A percentile compares a stretch with the other conserved stretches of the same genome.
Conservation (phyloP, 2,797 vertebrate species). For the Sphenopsis melanotis region DNA sequence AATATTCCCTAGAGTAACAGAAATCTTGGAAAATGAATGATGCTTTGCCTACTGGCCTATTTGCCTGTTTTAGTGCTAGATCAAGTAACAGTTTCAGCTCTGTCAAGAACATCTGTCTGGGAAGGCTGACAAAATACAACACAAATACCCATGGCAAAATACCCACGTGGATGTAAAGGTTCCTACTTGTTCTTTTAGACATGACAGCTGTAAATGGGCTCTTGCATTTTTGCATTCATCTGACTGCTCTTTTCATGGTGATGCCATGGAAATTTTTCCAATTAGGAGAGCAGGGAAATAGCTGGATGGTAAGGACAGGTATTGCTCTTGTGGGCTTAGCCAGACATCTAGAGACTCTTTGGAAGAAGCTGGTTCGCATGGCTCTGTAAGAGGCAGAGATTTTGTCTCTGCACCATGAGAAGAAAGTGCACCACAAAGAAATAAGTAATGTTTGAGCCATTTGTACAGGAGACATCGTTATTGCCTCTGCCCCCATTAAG, state of each 20-base stretch:
- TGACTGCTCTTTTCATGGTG: neutral
- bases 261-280: neutral
- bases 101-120: neutral
- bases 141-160: neutral
- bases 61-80: neutral
- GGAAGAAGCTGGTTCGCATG: neutral
- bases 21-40: neutral
- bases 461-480: rapidly evolving
- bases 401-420: neutral
- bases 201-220: neutral
- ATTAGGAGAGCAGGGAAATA: neutral
- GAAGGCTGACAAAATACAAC: neutral
- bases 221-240: neutral
- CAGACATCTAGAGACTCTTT: neutral
- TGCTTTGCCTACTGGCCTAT: neutral
- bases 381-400: neutral
- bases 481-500: neutral
- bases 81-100: neutral
- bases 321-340: neutral
- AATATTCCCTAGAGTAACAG: neutral
- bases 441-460: neutral
- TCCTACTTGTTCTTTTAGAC: neutral
- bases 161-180: rapidly evolving
- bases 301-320: neutral
- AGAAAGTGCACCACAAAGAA: neutral